These are phyloP conservation scores for Zaprionus gabonicus DNA, from an alignment of 1,140 invertebrate species.

Conservation along the genomic window DNA sequence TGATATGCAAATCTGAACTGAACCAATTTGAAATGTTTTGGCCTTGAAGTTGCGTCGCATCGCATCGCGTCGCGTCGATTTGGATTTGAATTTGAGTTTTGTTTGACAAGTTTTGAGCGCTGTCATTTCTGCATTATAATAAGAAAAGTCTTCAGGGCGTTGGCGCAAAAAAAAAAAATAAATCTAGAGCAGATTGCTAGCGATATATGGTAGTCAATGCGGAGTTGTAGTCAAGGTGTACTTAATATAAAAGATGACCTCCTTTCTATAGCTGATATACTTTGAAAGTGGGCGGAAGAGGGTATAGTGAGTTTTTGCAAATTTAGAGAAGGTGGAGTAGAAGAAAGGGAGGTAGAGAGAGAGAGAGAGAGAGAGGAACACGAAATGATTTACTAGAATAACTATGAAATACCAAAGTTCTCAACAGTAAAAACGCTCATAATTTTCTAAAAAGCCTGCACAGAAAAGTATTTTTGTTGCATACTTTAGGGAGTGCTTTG, in stretches of 20 bases:
- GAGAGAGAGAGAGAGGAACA: too few relatives aligned
- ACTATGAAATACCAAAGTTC: too few relatives aligned
- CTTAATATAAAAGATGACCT: background rate
- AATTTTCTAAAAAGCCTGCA: too few relatives aligned
- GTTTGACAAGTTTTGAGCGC: constrained; percentile 25
- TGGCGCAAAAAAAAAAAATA: background rate
- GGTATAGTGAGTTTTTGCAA: background rate
- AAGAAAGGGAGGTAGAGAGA: too few relatives aligned
- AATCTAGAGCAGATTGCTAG: constrained; percentile 16
- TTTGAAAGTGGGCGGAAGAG: background rate
- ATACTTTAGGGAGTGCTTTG: too few relatives aligned
- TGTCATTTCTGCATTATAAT: constrained; percentile 46
- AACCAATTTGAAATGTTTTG: constrained; percentile 69
- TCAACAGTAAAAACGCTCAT: too few relatives aligned
- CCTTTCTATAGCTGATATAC: background rate
- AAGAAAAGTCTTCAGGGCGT: constrained; percentile 1
- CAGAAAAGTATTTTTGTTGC: too few relatives aligned
- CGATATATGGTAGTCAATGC: background rate
- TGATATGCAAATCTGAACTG: constrained; percentile 68
- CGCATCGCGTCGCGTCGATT: constrained; percentile 1
- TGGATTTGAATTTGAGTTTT: constrained; percentile 34
- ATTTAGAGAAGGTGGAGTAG: background rate
- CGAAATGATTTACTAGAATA: too few relatives aligned
- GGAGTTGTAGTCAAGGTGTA: constrained; percentile 6
- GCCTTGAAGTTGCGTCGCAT: constrained; percentile 59